Evolutionary conservation across 2,888 invertebrate genomes (phyloP), one percentile per base, ranked within the genome.

Genomic region (Papilio elwesi): DNA sequence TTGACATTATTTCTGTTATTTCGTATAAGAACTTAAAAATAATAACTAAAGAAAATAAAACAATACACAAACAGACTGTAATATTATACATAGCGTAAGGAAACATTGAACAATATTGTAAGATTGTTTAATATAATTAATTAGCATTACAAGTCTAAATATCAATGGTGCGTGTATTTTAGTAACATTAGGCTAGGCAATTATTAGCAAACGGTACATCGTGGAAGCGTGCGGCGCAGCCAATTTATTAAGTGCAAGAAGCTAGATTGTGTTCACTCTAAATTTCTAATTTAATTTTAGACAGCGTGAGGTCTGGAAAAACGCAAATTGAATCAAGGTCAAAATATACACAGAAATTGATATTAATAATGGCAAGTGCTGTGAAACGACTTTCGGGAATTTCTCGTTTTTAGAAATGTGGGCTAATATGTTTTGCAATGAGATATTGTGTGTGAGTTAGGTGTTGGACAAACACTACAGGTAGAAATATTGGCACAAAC

Each of bases 401-500:
- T 16, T 11, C 6, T 51, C 51, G 6, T 43, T 43, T n/a, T 7
- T n/a, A 51, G n/a, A 13, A 51, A 13, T 51, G n/a, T 51, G n/a
- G n/a, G n/a, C 6, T 16, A 9, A 43, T 43, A 43, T 10, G 16
- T 15, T 53, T 26, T 16, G 55, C 8, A 36, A 36, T 6, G 13
- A 13, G 57, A n/a, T 38, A n/a, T 26, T 26, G 26, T 38, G 6
- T 13, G 57, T 38, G 5, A 43, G 36, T 38, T 7, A 38, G 38
- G 4, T 38, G 48, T n/a, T 8, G 10, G 53, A 53, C 4, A 48
- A 26, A 49, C 26, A 49, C 26, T 68, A 48, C 15, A 63, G 26
- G 51, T 53, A 62, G 13, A 49, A 68, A 49, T 26, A 79, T 13
- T 97, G 96, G 9, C 97, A 71, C 76, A 78, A 63, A 87, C 88